Evolutionary conservation across 2,797 vertebrate species (phyloP), one percentile per base, ranked within the genome.

Genomic region (Ficedula albicollis): DNA sequence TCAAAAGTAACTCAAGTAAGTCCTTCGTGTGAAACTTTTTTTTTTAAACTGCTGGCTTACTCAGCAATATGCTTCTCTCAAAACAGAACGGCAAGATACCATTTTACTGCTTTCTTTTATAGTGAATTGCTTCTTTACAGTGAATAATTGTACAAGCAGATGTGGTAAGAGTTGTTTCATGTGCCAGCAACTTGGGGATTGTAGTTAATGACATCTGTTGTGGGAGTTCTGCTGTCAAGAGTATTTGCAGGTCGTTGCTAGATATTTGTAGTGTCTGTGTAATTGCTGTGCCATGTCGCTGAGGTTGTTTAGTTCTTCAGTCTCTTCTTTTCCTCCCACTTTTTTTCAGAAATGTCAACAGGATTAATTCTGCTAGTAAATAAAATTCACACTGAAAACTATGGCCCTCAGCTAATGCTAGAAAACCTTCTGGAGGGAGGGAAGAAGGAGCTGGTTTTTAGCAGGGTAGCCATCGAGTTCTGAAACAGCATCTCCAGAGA

Each of bases 401-500:
- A 1, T 39, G 43, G 30, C 23, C 13, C 34, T 62, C 26, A 20
- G n/a, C 48, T 84, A 63, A 62, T 56, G 44, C 51, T 21, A 25
- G 41, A n/a, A 60, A 83, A 32, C 17, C 7, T 88, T 66, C 49
- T 79, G 59, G 69, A 87, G 29, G 16, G 58, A 85, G 22, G 60
- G 44, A 67, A 23, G 58, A 90, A 51, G 30, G 64, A 75, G 11
- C 59, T 49, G 67, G 86, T 90, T 91, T 90, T 59, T 41, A 93
- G 59, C 67, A 76, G 77, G 4, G 44, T 55, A 88, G 52, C 80
- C 79, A 63, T 70, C 2, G 1, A 69, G 74, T 91, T 87, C 77
- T 82, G 83, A 56, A 90, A 44, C 25, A 5, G 26, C 4, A 0
- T 94, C 93, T 91, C 94, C 63, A 88, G 96, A 73, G 95, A 81